These are phyloP conservation scores for Saccostrea echinata DNA, from an alignment of 1,140 invertebrate genomes.

Conservation along the genomic window DNA sequence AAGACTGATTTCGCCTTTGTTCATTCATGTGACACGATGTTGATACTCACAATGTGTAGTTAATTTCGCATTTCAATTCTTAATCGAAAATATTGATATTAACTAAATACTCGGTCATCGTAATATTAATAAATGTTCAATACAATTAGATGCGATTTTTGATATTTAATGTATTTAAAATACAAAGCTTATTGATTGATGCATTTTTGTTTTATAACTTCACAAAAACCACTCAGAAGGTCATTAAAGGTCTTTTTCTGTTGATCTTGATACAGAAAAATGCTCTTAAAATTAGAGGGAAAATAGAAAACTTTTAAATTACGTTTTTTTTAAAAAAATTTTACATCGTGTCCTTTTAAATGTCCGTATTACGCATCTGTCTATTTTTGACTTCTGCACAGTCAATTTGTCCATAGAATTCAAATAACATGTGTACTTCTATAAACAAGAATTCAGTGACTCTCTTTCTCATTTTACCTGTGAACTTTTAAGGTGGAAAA, in stretches of 20 bases:
- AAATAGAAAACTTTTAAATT: too few species aligned
- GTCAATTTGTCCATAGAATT: not conserved
- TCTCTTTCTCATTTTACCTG: not conserved
- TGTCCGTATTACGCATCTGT: not conserved
- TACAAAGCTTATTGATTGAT: not conserved
- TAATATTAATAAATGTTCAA: too few species aligned
- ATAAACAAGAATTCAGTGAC: not conserved
- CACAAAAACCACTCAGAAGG: not conserved
- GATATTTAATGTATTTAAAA: too few species aligned
- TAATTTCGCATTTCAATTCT: too few species aligned
- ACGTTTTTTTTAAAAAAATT: not conserved
- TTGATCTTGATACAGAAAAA: not conserved
- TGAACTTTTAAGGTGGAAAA: not conserved
- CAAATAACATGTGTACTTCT: slow-evolving; percentile 3
- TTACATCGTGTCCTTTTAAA: not conserved
- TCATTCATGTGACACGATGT: too few species aligned
- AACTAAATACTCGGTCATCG: too few species aligned
- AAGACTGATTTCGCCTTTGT: too few species aligned
- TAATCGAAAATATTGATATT: too few species aligned
- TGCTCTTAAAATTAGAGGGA: not conserved
- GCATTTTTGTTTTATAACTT: not conserved
- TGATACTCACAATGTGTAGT: too few species aligned
- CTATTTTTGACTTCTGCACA: not conserved
- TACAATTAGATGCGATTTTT: too few species aligned
- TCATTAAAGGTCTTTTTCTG: not conserved